Conservation (phyloP, 2,797 vertebrate genomes). For the Eulemur albifrons region DNA sequence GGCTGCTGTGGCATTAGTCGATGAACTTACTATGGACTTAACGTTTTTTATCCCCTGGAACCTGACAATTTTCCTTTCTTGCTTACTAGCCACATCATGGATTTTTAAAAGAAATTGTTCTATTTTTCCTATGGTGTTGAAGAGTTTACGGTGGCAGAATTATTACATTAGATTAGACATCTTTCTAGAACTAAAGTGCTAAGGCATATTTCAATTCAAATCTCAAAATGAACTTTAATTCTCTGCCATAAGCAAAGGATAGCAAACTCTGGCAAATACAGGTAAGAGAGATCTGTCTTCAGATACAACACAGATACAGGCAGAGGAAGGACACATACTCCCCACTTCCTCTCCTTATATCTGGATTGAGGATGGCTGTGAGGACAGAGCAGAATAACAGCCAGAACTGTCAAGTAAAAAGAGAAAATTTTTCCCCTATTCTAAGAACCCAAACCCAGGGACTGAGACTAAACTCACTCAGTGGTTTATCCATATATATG, state of each 20-base stretch:
- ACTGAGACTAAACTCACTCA: neutral
- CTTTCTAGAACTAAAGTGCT: neutral
- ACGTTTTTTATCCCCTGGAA: neutral
- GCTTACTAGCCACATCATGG: neutral
- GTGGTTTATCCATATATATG: neutral
- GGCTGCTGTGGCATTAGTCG: neutral
- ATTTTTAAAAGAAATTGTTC: neutral
- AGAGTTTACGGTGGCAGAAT: neutral
- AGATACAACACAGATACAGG: neutral
- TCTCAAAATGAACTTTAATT: neutral
- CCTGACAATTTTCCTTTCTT: neutral
- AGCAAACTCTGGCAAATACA: neutral
- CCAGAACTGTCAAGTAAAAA: neutral
- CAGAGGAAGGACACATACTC: neutral
- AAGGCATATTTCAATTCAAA: neutral
- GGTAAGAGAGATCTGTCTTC: neutral
- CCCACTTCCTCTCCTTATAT: neutral
- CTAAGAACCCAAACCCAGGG: neutral
- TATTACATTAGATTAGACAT: neutral
- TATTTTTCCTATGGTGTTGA: neutral
- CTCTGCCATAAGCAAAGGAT: neutral
- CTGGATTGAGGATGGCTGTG: neutral
- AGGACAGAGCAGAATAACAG: neutral
- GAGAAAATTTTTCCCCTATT: neutral
- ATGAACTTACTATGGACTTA: neutral